These are phyloP conservation scores for Nanorana parkeri DNA, from an alignment of 2,113 vertebrate species.

Conservation along the genomic window DNA sequence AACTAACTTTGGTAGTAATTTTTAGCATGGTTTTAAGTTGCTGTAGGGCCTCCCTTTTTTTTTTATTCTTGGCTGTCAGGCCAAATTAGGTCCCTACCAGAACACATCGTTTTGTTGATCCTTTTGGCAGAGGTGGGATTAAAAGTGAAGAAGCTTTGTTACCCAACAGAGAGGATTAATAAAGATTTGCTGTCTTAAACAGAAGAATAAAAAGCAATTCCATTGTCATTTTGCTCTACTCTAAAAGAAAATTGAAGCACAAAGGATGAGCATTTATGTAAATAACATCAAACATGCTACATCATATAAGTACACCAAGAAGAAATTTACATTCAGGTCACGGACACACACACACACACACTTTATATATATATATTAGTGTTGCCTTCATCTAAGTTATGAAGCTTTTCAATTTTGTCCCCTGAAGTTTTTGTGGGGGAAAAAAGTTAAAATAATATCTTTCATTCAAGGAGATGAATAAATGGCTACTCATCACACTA, in stretches of 20 bases:
- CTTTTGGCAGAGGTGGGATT: constrained; percentile 30
- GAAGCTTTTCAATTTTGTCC: no score
- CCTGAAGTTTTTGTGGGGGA: no score
- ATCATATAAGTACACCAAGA: no score
- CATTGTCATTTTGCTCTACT: neutral
- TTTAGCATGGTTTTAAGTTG: neutral
- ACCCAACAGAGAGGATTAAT: constrained; percentile 16
- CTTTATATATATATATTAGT: no score
- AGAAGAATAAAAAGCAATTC: neutral
- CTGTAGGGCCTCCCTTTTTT: neutral
- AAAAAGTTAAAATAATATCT: no score
- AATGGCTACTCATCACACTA: no score
- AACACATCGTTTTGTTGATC: neutral
- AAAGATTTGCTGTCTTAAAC: constrained; percentile 10
- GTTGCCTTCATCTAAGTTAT: no score
- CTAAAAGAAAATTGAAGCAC: neutral
- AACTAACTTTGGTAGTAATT: neutral
- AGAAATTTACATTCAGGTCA: no score
- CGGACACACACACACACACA: no score
- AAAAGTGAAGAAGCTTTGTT: constrained; percentile 1
- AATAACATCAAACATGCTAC: neutral
- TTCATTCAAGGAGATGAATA: no score
- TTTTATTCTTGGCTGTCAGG: constrained; percentile 29
- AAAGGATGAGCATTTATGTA: neutral
- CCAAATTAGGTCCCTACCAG: neutral